Evolutionary conservation across 2,888 invertebrate species (phyloP), one percentile per base, ranked within the genome.

Genomic region (Arrhopalites spinosus): DNA sequence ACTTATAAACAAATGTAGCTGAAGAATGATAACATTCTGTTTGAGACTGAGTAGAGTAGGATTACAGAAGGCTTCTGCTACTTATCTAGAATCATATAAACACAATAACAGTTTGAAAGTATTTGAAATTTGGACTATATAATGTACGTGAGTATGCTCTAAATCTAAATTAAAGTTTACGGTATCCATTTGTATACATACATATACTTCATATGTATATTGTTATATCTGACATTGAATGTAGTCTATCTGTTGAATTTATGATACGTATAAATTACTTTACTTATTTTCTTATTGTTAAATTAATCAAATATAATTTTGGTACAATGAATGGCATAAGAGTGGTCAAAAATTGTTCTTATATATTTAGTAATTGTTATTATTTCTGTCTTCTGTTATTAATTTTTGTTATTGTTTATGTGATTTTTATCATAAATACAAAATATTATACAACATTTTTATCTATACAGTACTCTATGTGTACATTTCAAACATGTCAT

Each of bases 21-120:
- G 27, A 30, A 30, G 15, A 20, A 64, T 20, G 43, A 36, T 36
- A 36, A 36, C 23, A 53, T 53, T 53, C 30, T 61, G n/a, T 25
- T 64, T 64, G 64, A 64, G 64, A 64, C 64, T 64, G 64, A 64
- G 13, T 23, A 25, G 11, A 25, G 25, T 59, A 25, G 59, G 13
- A 59, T 59, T 23, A 25, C n/a, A 53, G 13, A 15, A 25, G 59
- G 59, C 27, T 25, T 59, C 59, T 59, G 23, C 59, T 59, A 59
- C 59, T 59, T 59, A 13, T 25, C 15, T 27, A 27, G 25, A 23
- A 5, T 59, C 23, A 23, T 23, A 23, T 13, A 8, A 3, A 50
- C 15, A 50, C n/a, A 50, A 50, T n/a, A 50, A 50, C 3, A n/a
- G n/a, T 50, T 50, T 50, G n/a, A 50, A 50, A n/a, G 50, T n/a